Base-by-base conservation (phyloP, 2,113 vertebrate genomes). In the Fregata magnificens region DNA sequence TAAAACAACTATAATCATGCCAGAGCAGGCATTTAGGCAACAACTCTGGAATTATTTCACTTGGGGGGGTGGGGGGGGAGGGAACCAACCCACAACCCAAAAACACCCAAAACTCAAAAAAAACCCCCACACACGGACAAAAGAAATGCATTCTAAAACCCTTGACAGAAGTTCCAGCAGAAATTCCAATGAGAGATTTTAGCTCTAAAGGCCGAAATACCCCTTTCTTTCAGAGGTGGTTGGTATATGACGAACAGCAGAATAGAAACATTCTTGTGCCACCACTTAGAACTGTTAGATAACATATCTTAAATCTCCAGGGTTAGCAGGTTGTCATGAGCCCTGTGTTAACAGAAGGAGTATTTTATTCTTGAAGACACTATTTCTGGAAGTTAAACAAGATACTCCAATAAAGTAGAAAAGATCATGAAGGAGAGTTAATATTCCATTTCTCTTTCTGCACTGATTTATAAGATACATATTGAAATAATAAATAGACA, bases 301-400 rank as follows among this genome's bases (percentile, higher is more conserved):
- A 96, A 92, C 71, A 47, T n/a, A 73, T 63, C 78, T 80, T 21
- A 50, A 45, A 76, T 72, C 87, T 74, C 93, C n/a, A 81, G 76
- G 93, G 95, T 88, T 93, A 90, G 82, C 93, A 83, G 71, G 67
- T 88, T 90, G 87, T 90, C 90, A 95, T 45, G 47, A 97, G 82
- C 82, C 88, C 96, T 95, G 77, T 78, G 80, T 62, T 96, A 88
- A 92, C 82, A 95, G 92, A 73, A 91, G 82, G 82, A 93, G 79
- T 22, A 77, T 66, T 95, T 93, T 92, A 88, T 90, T 92, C 90
- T 70, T 77, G 58, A 94, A 93, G 88, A 90, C 49, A 92, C 34
- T 85, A 76, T 91, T 91, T 79, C 81, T 93, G 77, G 70, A 86
- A 89, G 65, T 83, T 44, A 89, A 86, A 82, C 81, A 89, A 79